Percentiles rank a stretch among this genome's conserved stretches.
These are phyloP conservation scores for Poeciliopsis turrubarensis DNA, from an alignment of 2,113 vertebrate genomes.

Conservation along the genomic window DNA sequence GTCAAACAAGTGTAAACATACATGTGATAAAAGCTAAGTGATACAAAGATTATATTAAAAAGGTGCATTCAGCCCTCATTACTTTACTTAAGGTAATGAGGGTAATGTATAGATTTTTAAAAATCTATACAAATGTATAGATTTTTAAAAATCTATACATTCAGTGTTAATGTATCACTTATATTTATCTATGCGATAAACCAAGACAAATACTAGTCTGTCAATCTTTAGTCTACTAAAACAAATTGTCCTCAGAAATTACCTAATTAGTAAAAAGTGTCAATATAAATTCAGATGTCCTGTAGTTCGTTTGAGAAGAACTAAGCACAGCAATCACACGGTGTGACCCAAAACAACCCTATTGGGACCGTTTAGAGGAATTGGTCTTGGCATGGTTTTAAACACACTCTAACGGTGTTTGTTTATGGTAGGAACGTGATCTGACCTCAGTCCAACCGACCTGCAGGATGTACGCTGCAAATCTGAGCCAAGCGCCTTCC, in stretches of 20 bases:
- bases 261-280: not conserved
- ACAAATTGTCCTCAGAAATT: not conserved
- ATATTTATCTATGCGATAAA: not conserved
- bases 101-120: too few species aligned
- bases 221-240: not conserved
- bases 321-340: not conserved
- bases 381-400: not conserved
- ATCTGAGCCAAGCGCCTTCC: too few species aligned
- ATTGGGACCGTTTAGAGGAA: not conserved
- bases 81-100: not conserved
- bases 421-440: too few species aligned
- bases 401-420: not conserved
- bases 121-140: too few species aligned
- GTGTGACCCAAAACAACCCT: not conserved
- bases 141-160: too few species aligned
- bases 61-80: not conserved
- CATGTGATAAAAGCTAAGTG: not conserved
- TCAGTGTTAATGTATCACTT: not conserved
- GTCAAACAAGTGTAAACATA: conserved; percentile 16
- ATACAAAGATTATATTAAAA: not conserved
- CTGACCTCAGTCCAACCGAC: too few species aligned
- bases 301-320: too few species aligned
- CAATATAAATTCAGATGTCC: not conserved
- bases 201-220: not conserved
- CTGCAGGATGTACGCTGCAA: too few species aligned